Evolutionary conservation across 2,113 vertebrate genomes (phyloP), one percentile per base, ranked within the genome.

Genomic region (Ascaphus truei): DNA sequence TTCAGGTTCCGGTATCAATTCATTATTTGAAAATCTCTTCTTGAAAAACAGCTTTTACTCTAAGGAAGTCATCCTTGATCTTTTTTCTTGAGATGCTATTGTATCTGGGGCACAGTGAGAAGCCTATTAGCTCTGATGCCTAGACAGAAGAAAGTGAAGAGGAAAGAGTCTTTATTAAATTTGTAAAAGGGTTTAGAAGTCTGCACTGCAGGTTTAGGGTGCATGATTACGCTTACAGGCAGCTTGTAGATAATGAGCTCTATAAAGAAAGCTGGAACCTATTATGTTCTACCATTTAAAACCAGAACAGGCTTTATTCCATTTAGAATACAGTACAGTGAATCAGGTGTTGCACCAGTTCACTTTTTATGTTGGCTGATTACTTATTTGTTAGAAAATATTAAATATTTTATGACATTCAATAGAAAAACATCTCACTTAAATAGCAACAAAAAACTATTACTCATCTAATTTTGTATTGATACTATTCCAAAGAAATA

Each of bases 11-110:
- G 71, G 57, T 57, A 50, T 66, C 62, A 68, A 30, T 73, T 80
- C 71, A 57, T 72, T 80, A 84, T 73, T 59, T 76, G 57, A 66
- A 81, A 75, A 47, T 77, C 57, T 75, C 66, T 77, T 79, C 68
- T 74, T 51, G 47, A 25, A 22, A 34, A 72, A 62, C 67, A 73
- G 9, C 27, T 72, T 58, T 37, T 63, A 65, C 65, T 66, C 75
- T 30, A 83, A 80, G 47, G 72, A 62, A 48, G 75, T 71, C 82
- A 72, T 31, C 6, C 13, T 74, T 80, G 76, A 79, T 82, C 76
- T 77, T 77, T 78, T 45, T 48, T 77, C 34, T 60, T 51, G 55
- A 69, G 66, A 69, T 31, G 5, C 66, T 60, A 62, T 69, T 76
- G 73, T 63, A 62, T 73, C 68, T 76, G 48, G 67, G 62, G 66